These are phyloP conservation scores for Neolamprologus kungweensis DNA, from an alignment of 2,113 vertebrate species.

Conservation along the genomic window DNA sequence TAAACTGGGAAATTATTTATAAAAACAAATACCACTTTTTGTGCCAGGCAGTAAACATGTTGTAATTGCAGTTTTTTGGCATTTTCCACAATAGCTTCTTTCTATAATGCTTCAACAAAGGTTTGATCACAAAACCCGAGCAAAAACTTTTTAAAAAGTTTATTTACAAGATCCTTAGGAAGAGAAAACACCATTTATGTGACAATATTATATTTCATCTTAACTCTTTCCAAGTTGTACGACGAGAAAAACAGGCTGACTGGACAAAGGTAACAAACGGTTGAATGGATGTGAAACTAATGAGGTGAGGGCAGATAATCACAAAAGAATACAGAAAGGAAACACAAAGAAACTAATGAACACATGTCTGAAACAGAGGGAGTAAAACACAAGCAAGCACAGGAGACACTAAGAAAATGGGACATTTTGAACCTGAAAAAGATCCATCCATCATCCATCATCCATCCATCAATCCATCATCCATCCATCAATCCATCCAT, in stretches of 20 bases:
- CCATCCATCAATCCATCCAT: background rate
- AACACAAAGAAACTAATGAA: background rate
- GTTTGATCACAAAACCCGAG: background rate
- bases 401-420: background rate
- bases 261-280: background rate
- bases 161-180: background rate
- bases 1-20: background rate
- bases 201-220: background rate
- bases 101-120: background rate
- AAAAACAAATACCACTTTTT: background rate
- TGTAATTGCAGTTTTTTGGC: background rate
- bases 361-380: background rate
- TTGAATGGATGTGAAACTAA: background rate
- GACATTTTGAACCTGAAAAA: background rate
- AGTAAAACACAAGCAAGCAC: background rate
- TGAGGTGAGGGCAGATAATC: background rate
- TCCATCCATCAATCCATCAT: fast-evolving
- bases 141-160: background rate
- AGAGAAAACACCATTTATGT: background rate
- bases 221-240: background rate
- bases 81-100: background rate
- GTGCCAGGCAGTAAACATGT: background rate
- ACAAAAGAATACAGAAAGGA: background rate
- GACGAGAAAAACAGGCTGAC: fast-evolving
- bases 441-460: background rate